Evolutionary conservation across 2,888 invertebrate genomes (phyloP).

Genomic region (Mythimna vitellina): DNA sequence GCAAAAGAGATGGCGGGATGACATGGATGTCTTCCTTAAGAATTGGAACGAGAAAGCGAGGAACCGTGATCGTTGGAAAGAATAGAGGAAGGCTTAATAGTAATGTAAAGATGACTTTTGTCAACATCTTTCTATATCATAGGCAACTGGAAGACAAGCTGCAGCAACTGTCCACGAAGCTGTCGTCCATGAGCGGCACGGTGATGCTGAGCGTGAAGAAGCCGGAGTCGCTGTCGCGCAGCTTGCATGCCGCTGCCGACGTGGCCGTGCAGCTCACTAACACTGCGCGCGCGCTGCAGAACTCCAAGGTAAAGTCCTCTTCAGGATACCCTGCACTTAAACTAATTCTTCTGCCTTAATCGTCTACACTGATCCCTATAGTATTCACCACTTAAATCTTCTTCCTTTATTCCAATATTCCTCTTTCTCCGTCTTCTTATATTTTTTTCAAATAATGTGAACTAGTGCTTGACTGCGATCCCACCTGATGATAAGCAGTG

Average conservation of each 20-base stretch:
- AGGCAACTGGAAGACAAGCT: slow-evolving; percentile 76
- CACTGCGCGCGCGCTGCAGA: slow-evolving; percentile 65
- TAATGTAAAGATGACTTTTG: neutral
- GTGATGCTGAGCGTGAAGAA: slow-evolving; percentile 66
- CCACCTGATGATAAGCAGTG: too few species aligned
- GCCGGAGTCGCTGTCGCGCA: slow-evolving; percentile 68
- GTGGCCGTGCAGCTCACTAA: slow-evolving; percentile 69
- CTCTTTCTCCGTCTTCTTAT: neutral
- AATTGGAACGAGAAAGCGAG: too few species aligned
- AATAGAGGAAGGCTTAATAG: too few species aligned
- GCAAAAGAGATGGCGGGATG: too few species aligned
- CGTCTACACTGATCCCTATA: too few species aligned
- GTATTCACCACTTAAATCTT: neutral
- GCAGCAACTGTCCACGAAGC: slow-evolving; percentile 71
- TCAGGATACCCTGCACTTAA: too few species aligned
- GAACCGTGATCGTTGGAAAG: too few species aligned
- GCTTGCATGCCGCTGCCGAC: slow-evolving; percentile 66
- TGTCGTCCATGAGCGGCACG: slow-evolving; percentile 70
- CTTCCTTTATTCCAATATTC: neutral
- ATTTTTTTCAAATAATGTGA: too few species aligned
- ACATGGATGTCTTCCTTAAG: too few species aligned
- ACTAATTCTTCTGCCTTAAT: too few species aligned
- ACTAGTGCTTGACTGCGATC: too few species aligned
- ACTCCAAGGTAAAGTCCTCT: neutral
- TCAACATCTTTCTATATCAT: neutral